Base-by-base conservation (phyloP, 2,113 vertebrate species). In the Saccopteryx leptura region DNA sequence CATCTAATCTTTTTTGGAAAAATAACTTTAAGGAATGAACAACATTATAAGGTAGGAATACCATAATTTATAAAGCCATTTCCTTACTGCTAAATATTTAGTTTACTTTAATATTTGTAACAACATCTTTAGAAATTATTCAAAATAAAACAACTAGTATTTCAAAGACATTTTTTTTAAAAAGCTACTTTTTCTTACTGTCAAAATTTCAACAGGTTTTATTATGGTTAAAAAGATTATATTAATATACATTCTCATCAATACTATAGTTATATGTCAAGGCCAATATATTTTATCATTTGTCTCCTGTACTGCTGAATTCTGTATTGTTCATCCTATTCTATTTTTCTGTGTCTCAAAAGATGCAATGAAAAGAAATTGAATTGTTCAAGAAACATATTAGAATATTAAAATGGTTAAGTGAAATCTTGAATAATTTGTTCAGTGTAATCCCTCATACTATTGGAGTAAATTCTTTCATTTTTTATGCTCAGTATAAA, bases 401-500 rank as follows among this genome's bases (percentile, higher is more conserved):
- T 83, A 9, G 94, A 95, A 93, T 72, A 89, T 33, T 91, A 12
- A 56, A 81, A 31, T 26, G 26, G n/a, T 88, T 92, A 60, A 3
- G 61, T 69, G 2, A 76, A 84, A 58, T 56, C 26, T 83, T 96
- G 4, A 84, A 54, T 92, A 89, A 50, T 13, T 52, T 76, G 4
- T 50, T 46, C 3, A 74, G 48, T 46, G 7, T 23, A 28, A 52
- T 46, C 65, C 11, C 11, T 46, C 71, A 76, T 11, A 46, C 9
- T 61, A 19, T 52, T 33, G 50, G 9, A 78, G 31, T 54, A 80
- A 58, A 65, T 12, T 76, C 15, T 74, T 26, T 24, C 7, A 65
- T 23, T 63, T 90, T 95, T 86, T 79, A 24, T 87, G 61, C 24
- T 75, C 19, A 69, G 52, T 63, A 8, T 72, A 88, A 48, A 56